Base-by-base conservation (phyloP, 2,797 vertebrate genomes). In the Steatocranus sp. region DNA sequence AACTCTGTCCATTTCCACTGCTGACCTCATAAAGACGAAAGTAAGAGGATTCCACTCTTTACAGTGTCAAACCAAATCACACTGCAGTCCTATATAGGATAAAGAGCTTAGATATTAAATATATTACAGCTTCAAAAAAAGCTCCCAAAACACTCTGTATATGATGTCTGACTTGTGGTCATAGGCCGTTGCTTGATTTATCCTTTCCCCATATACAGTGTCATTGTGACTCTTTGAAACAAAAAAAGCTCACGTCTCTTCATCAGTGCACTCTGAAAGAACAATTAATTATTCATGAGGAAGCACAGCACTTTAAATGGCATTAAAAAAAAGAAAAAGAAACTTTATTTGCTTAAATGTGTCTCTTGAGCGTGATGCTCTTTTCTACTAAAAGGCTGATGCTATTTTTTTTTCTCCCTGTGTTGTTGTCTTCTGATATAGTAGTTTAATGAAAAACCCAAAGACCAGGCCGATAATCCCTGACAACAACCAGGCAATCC, bases 21-120 rank as follows among this genome's bases (percentile, higher is more conserved):
- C 90, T 93, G 92, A 95, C 95, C 95, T 91, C 91, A 89, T 94
- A 92, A 93, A 94, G 93, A 93, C 78, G 83, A 86, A 85, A 93
- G 91, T 94, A 94, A 96, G 94, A 94, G 94, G 95, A 96, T 95
- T 94, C 87, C 86, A 70, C 86, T 92, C 85, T 93, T 88, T 63
- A 61, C 87, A 50, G 91, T 93, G 94, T 95, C 92, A 90, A 90
- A 93, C 90, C 80, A 88, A 93, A 94, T 93, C 93, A 91, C 18
- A 66, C 92, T 58, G 89, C 83, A 82, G 89, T 88, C 89, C 81
- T 83, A 89, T 92, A 90, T 88, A 92, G 92, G 91, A 94, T 94
- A 93, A 96, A 94, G 92, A 94, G 94, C 95, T 95, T 95, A 92
- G 82, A 92, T 94, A 93, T 95, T 93, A 93, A 94, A 94, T 89